Conservation (phyloP, 2,888 invertebrate genomes). For the Andrena trimmerana region DNA sequence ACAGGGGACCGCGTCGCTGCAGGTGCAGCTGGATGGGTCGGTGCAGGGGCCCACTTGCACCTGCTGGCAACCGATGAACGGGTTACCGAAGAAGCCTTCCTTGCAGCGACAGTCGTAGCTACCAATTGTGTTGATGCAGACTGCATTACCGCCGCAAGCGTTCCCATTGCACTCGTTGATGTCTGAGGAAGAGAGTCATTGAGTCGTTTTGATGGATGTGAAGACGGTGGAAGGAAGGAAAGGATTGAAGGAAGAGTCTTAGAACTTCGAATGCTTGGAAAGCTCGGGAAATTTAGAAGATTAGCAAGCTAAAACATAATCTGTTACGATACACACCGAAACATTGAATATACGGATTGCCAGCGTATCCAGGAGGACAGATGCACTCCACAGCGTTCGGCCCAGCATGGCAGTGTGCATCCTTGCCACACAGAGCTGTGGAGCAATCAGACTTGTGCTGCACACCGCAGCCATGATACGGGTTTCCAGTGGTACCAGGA, state of each 20-base stretch:
- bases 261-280: too few relatives aligned
- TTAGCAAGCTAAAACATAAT: too few relatives aligned
- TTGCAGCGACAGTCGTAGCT: conserved; percentile 96
- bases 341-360: conserved; percentile 95
- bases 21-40: conserved; percentile 90
- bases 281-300: not conserved
- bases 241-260: too few relatives aligned
- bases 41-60: conserved; percentile 90
- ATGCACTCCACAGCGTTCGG: conserved; percentile 92
- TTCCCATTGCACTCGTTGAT: conserved; percentile 93
- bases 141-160: conserved; percentile 94
- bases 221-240: not conserved
- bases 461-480: conserved; percentile 92
- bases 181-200: conserved; percentile 82
- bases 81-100: conserved; percentile 94
- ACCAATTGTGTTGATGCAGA: conserved; percentile 95
- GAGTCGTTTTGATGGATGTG: not conserved
- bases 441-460: conserved; percentile 91
- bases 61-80: conserved; percentile 92
- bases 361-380: conserved; percentile 93
- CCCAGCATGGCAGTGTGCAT: conserved; percentile 93
- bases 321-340: conserved; percentile 85
- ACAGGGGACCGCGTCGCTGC: conserved; percentile 90
- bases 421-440: conserved; percentile 90
- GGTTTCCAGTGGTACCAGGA: conserved; percentile 94